Evolutionary conservation across 53 echinoderm and acorn worm genomes (phyloP), one percentile per base, ranked within the genome.

Genomic region (Glandiceps talaboti): DNA sequence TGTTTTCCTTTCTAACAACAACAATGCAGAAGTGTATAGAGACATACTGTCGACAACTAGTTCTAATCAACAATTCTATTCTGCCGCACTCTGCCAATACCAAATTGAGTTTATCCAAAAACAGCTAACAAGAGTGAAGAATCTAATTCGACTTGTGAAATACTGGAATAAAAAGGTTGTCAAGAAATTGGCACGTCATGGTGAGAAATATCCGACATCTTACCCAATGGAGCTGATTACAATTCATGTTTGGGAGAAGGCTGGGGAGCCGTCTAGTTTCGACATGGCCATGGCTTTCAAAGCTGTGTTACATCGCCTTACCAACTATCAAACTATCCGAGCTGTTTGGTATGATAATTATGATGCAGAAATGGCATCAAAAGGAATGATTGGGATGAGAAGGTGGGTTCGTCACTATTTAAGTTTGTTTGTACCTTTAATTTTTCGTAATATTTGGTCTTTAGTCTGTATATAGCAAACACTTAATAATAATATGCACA

Each of bases 211-310:
- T 45, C 80, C 33, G 75, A 83, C 31, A 1, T 87, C 87, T 14
- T 87, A 79, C 32, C 82, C 79, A 27, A 27, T 87, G 76, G 87
- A 87, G 76, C 76, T 87, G 74, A 83, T 83, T 45, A 82, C 87
- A 75, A 83, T 87, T 20, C 30, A 83, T 32, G 30, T 73, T 0
- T 87, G 87, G 82, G 76, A 83, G 79, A 28, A 30, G 20, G 83
- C 83, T 27, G 83, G 87, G 6, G 75, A 72, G 1, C 82, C 82
- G 14, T 1, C 32, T 10, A 30, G 30, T 1, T 87, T 87, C 76
- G 64, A 74, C 64, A 82, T 79, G 30, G 79, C 79, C 27, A 74
- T 79, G 30, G 87, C 82, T 14, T 45, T 87, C 30, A 87, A 83
- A 32, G 82, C 75, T 26, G 87, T 87, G 28, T 72, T 87, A 1